phyloP scores from a whole-genome alignment of 2,113 vertebrate species.

The Myiozetetes cayanensis region DNA sequence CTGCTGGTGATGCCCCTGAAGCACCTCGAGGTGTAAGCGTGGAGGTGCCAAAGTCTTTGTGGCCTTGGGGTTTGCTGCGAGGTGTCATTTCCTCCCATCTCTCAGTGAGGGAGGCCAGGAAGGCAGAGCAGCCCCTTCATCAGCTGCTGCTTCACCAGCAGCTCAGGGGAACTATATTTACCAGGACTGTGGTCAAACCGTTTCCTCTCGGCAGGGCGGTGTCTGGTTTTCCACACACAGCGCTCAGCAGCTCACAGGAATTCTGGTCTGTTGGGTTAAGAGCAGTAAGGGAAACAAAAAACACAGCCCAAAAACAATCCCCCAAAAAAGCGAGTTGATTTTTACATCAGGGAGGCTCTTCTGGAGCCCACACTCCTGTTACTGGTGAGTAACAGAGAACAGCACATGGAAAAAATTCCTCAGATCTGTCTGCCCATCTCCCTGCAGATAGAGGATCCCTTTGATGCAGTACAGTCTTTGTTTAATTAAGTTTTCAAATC shows the following conservation, averaged over 20 bases:
- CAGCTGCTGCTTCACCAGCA: neutral
- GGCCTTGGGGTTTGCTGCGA: neutral
- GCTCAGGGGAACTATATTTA: neutral
- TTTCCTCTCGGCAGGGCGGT: constrained; percentile 40
- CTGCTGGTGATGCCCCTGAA: neutral
- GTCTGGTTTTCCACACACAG: neutral
- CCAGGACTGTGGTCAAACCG: neutral
- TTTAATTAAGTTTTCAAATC: neutral
- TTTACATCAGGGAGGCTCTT: neutral
- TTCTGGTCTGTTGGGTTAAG: neutral
- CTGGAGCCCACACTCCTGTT: neutral
- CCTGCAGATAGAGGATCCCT: neutral
- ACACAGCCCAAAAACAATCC: neutral
- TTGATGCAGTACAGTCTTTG: neutral
- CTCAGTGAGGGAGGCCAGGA: neutral
- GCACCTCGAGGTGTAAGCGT: fast-evolving
- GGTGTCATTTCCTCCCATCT: neutral
- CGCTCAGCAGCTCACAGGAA: neutral
- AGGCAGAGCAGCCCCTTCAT: neutral
- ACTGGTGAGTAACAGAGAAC: neutral
- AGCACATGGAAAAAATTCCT: neutral
- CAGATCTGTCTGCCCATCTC: neutral
- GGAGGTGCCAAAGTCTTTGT: neutral
- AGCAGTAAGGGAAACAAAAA: neutral
- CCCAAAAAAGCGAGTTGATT: neutral